Conservation (phyloP, 2,888 invertebrate genomes). For the Heterodera filipjevi region DNA sequence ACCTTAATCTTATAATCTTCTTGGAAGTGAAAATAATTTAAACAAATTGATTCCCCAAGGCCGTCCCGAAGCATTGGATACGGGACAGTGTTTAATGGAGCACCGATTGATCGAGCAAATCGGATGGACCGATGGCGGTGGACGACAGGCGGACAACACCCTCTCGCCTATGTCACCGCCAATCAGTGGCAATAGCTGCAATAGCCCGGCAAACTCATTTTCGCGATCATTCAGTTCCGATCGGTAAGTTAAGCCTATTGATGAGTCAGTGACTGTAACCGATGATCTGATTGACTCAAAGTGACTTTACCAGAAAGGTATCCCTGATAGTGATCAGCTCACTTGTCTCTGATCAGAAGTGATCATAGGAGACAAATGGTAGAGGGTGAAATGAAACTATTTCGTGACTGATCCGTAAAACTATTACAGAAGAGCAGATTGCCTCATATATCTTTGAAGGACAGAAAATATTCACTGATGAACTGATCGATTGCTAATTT, state of each 20-base stretch:
- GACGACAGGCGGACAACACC: slow-evolving; percentile 5
- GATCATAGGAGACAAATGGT: too few species aligned
- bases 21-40: background rate
- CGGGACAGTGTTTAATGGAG: slow-evolving; percentile 66
- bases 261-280: too few species aligned
- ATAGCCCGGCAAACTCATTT: background rate
- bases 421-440: too few species aligned
- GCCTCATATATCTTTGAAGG: too few species aligned
- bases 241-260: background rate
- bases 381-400: too few species aligned
- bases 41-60: slow-evolving; percentile 39
- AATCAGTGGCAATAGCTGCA: background rate
- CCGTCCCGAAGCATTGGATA: slow-evolving; percentile 60
- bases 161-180: slow-evolving; percentile 1
- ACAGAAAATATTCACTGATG: too few species aligned
- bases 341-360: too few species aligned
- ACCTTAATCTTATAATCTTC: too few species aligned
- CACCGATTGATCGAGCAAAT: slow-evolving; percentile 23
- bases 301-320: too few species aligned
- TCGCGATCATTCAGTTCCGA: slow-evolving; percentile 13
- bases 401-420: too few species aligned
- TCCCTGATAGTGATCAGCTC: too few species aligned
- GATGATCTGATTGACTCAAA: too few species aligned
- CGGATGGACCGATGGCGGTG: background rate
- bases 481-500: background rate